Evolutionary conservation across 2,888 invertebrate species (phyloP).

Genomic region (Andrena bucephala): DNA sequence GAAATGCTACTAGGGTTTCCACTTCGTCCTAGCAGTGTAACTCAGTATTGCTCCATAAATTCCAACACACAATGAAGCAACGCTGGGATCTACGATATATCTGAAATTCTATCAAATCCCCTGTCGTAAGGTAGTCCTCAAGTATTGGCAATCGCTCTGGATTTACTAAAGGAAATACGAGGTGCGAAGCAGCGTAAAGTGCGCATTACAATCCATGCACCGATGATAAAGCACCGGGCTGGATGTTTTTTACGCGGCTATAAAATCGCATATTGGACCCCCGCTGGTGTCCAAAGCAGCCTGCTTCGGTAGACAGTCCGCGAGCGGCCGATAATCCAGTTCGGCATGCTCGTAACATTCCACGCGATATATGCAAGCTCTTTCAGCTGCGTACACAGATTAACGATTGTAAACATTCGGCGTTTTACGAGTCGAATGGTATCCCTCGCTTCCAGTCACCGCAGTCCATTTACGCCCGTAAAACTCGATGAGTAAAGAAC

Average conservation of each 20-base stretch:
- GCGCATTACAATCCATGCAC: constrained; percentile 7
- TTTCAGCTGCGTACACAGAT: constrained; percentile 14
- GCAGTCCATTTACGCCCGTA: not conserved
- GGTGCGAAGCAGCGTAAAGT: constrained; percentile 17
- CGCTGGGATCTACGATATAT: not conserved
- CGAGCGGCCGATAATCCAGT: constrained; percentile 37
- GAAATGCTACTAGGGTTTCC: too few relatives aligned
- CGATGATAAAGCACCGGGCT: constrained; percentile 20
- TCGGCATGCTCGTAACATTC: constrained; percentile 32
- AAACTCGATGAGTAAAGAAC: not conserved
- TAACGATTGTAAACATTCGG: constrained; percentile 35
- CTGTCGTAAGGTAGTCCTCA: not conserved
- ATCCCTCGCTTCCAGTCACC: not conserved
- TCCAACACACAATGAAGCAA: not conserved
- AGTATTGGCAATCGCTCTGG: not conserved
- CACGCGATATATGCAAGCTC: constrained; percentile 3
- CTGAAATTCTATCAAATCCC: not conserved
- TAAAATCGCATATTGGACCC: constrained; percentile 23
- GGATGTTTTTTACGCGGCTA: constrained; percentile 17
- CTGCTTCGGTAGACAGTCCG: constrained; percentile 21
- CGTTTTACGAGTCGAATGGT: constrained; percentile 20
- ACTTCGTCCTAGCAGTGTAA: too few relatives aligned
- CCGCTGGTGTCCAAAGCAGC: constrained; percentile 11
- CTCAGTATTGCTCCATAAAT: not conserved
- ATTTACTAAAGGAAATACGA: constrained; percentile 22